Percentiles rank a stretch among this genome's conserved stretches.
phyloP scores from a whole-genome alignment of 2,797 vertebrate genomes.

The Moxostoma hubbsi region DNA sequence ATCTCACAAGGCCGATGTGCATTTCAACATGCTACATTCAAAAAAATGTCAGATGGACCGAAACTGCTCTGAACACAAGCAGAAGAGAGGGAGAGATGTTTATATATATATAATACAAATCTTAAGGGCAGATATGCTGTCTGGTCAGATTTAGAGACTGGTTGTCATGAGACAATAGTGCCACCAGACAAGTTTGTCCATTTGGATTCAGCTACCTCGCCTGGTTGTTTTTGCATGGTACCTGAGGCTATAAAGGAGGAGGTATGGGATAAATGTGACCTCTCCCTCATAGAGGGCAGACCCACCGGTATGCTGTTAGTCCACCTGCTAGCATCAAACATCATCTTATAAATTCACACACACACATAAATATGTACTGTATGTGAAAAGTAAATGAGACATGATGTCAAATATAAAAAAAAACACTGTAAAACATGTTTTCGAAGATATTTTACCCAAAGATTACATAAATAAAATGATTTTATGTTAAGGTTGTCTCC shows the following conservation, averaged over 20 bases:
- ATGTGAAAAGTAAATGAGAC: neutral
- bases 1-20: constrained; percentile 50
- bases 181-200: constrained; percentile 60
- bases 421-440: neutral
- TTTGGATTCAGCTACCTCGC: constrained; percentile 55
- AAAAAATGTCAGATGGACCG: constrained; percentile 36
- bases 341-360: constrained; percentile 8
- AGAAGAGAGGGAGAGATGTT: constrained; percentile 43
- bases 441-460: no score
- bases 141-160: constrained; percentile 52
- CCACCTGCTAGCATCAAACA: constrained; percentile 50
- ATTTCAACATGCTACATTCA: constrained; percentile 54
- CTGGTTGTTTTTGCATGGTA: constrained; percentile 5
- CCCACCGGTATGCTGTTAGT: constrained; percentile 51
- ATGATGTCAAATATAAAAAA: neutral
- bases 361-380: neutral
- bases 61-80: constrained; percentile 44
- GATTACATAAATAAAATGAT: no score
- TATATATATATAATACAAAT: neutral
- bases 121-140: constrained; percentile 60
- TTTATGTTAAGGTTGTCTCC: no score
- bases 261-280: constrained; percentile 55
- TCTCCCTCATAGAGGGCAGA: constrained; percentile 46
- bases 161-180: constrained; percentile 51
- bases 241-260: constrained; percentile 52